A percentile compares a stretch with the other conserved stretches of the same genome.
Evolutionary conservation across 2,113 vertebrate species (phyloP).

Genomic region (Oreocharis arfaki): DNA sequence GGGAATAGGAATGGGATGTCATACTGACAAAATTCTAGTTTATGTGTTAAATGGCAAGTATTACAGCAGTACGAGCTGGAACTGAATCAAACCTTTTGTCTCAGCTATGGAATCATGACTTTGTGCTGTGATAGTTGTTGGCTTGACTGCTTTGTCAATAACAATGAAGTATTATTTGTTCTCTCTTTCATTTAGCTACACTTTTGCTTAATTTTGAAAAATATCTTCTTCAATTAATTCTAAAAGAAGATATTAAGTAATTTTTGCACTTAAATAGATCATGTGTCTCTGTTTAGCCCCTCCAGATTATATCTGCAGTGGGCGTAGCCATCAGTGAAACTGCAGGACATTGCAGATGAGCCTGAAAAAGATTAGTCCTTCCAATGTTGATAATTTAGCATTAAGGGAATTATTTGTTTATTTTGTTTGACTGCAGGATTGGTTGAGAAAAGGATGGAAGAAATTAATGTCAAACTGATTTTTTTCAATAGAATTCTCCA

Average conservation of each 20-base stretch:
- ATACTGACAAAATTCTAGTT: background rate
- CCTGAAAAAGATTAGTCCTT: background rate
- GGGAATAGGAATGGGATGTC: background rate
- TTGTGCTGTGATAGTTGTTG: background rate
- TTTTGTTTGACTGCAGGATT: background rate
- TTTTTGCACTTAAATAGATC: background rate
- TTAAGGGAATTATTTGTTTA: background rate
- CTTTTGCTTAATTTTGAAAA: background rate
- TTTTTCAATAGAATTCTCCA: background rate
- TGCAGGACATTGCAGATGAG: background rate
- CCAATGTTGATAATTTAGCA: background rate
- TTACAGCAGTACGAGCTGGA: background rate
- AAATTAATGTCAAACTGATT: background rate
- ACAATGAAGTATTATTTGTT: background rate
- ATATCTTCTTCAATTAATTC: background rate
- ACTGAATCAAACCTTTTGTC: background rate
- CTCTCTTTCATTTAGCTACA: background rate
- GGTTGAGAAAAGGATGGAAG: background rate
- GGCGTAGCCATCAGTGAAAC: background rate
- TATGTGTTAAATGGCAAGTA: background rate
- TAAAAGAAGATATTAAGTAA: background rate
- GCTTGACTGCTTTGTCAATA: background rate
- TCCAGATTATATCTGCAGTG: background rate
- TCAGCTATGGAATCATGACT: background rate
- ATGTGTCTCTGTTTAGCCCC: background rate